These are phyloP conservation scores for Sussaba pulchella DNA, from an alignment of 2,888 invertebrate genomes.

Conservation along the genomic window DNA sequence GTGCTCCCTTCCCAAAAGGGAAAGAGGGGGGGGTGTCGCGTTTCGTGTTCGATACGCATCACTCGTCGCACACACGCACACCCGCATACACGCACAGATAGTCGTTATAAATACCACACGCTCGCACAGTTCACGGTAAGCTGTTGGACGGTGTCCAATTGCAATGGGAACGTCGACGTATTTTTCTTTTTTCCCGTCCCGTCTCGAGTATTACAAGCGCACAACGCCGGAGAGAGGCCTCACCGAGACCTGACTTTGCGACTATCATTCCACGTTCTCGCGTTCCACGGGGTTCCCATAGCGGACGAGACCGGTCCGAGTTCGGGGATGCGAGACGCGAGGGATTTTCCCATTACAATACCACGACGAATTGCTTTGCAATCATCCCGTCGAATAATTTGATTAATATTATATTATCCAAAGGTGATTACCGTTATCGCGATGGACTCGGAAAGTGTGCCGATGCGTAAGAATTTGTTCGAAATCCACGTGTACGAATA, in stretches of 20 bases:
- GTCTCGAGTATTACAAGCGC: constrained; percentile 8
- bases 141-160: constrained; percentile 74
- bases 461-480: constrained; percentile 19
- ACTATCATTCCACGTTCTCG: constrained; percentile 42
- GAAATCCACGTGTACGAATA: constrained; percentile 9
- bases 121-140: neutral
- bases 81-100: constrained; percentile 41
- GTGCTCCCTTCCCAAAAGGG: too few species aligned
- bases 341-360: constrained; percentile 5
- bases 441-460: constrained; percentile 5
- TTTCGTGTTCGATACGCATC: constrained; percentile 64
- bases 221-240: constrained; percentile 3
- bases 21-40: constrained; percentile 68
- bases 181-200: constrained; percentile 61
- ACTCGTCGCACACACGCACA: constrained; percentile 46
- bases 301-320: constrained; percentile 25
- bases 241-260: neutral
- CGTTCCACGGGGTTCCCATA: constrained; percentile 36
- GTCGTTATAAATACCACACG: too few species aligned
- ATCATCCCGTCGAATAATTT: neutral
- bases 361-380: neutral
- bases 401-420: constrained; percentile 10
- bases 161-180: constrained; percentile 73
- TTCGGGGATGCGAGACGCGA: constrained; percentile 33
- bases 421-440: constrained; percentile 19